Base-by-base conservation (phyloP, 2,888 invertebrate genomes). In the Odontomyia ornata region DNA sequence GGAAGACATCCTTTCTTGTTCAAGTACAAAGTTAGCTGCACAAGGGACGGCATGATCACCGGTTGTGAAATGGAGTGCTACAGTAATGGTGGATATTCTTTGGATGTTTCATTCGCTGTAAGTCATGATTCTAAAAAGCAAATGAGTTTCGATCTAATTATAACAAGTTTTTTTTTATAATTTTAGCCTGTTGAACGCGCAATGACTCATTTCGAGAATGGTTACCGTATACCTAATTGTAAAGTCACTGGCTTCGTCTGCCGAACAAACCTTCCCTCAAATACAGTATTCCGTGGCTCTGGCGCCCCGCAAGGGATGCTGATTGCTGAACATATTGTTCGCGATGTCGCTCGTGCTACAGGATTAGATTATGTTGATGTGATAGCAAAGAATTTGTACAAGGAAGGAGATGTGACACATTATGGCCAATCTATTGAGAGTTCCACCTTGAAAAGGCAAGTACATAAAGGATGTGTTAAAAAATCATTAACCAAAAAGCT, bases 221-320 rank as follows among this genome's bases (percentile, higher is more conserved):
- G 93, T 0, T 98, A 97, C 85, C 90, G 90, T 80, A 91, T 97
- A 79, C 93, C 93, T 0, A 91, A 93, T 80, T 89, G 92, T 0
- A 89, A 91, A 80, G 91, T 94, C 0, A 89, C 88, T 13, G 94
- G 94, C 0, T 90, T 90, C 82, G 88, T 92, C 13, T 98, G 97
- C 83, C 93, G 91, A 86, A 98, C 98, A 0, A 97, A 98, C 88
- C 85, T 95, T 72, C 92, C 96, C 0, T 96, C 96, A 0, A 96
- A 96, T 84, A 98, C 97, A 0, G 98, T 98, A 0, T 98, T 97
- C 83, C 89, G 98, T 82, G 96, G 96, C 1, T 97, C 96, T 83
- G 97, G 97, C 5, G 95, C 92, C 0, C 97, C 97, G 0, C 97
- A 97, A 84, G 96, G 93, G 30, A 95, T 96, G 95, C 93, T 94